phyloP scores from a whole-genome alignment of 2,113 vertebrate genomes.

The Aldabrachelys gigantea region DNA sequence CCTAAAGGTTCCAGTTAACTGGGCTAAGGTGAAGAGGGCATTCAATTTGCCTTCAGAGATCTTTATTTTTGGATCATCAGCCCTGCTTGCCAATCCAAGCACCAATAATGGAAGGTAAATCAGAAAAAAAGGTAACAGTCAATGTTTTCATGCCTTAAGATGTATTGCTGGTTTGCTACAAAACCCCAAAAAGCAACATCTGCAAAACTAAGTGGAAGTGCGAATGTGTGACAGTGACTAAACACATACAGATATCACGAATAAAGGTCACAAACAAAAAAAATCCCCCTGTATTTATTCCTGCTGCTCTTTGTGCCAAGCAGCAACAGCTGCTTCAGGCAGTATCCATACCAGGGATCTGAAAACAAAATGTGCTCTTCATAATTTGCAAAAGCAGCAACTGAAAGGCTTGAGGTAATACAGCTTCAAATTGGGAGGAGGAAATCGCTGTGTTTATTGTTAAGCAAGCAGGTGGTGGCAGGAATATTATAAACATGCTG shows the following conservation, averaged over 20 bases:
- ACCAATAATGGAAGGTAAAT: background rate
- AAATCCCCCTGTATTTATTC: background rate
- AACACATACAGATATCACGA: slow-evolving; percentile 1
- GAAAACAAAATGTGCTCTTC: background rate
- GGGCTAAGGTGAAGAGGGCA: background rate
- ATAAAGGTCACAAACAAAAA: slow-evolving; percentile 31
- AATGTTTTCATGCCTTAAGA: background rate
- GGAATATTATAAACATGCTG: background rate
- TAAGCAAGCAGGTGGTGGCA: background rate
- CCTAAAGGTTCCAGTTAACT: background rate
- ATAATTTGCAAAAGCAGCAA: background rate
- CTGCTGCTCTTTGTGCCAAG: background rate
- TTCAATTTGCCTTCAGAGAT: background rate
- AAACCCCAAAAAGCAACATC: background rate
- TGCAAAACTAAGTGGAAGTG: background rate
- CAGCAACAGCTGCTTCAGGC: slow-evolving; percentile 13
- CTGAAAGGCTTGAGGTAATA: background rate
- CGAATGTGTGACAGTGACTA: slow-evolving; percentile 3
- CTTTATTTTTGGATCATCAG: background rate
- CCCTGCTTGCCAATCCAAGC: background rate
- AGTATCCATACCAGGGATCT: background rate
- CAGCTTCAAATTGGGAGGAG: background rate
- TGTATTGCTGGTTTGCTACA: background rate
- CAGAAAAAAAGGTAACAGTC: background rate
- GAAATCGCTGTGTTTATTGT: background rate